Base-by-base conservation (phyloP, 2,888 invertebrate species). In the Ectropis crepuscularia region DNA sequence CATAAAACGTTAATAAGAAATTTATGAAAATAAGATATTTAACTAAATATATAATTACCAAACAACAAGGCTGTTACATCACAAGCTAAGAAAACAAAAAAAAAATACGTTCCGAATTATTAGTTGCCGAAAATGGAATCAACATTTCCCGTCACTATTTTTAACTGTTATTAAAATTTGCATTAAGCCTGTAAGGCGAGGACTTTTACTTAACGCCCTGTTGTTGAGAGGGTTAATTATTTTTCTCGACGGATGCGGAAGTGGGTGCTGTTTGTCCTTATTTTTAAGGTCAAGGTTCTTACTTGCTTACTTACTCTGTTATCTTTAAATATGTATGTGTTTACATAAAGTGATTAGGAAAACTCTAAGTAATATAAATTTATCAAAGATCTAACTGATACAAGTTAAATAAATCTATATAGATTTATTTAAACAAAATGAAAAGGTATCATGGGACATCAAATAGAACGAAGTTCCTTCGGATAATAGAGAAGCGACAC, bases 81-180 rank as follows among this genome's bases (percentile, higher is more conserved):
- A 28, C 16, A 28, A 28, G 16, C 12, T 5, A 36, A 0, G 28
- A 47, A 47, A n/a, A 6, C 8, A 47, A 28, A 5, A 5, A 9
- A 28, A 28, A 28, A n/a, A n/a, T n/a, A n/a, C 4, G 16, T 28
- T 28, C 16, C 16, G 16, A 28, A 28, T 28, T 28, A 28, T 28
- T 28, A 1, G 16, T 28, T 28, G 2, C 16, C 16, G 16, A 28
- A 28, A 28, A 28, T 51, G 16, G 38, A n/a, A 8, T 48, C 11
- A 42, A 46, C n/a, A n/a, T 38, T 8, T 43, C 53, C 1, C 60
- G 57, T 10, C 57, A 16, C 60, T 64, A 55, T 2, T 41, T 61
- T 38, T 70, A 68, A 64, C 69, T 65, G 67, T 68, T 70, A 71
- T 71, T 71, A 71, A 71, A 73, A 71, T 69, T 65, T 61, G 63